Conservation (phyloP, 2,888 invertebrate species). For the Ophion ventricosus region DNA sequence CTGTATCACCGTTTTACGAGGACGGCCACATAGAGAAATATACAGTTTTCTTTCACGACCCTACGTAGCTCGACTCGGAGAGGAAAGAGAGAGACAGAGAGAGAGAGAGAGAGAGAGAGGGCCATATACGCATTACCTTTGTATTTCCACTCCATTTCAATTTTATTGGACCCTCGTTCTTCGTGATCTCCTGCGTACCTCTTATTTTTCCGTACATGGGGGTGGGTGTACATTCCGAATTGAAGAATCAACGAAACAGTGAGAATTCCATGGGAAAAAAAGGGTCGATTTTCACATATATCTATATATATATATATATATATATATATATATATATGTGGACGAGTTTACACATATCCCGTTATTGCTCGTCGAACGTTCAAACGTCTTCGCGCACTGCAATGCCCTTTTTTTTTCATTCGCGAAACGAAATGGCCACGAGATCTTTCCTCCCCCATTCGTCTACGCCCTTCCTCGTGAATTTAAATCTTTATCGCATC, state of each 20-base stretch:
- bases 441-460: constrained; percentile 13
- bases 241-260: constrained; percentile 58
- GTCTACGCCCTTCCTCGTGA: constrained; percentile 26
- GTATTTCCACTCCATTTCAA: constrained; percentile 64
- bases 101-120: constrained; percentile 10
- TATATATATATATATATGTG: too few relatives aligned
- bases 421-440: constrained; percentile 44
- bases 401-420: constrained; percentile 18
- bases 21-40: constrained; percentile 19
- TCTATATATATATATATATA: too few relatives aligned
- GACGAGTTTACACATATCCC: constrained; percentile 5
- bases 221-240: background rate
- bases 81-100: constrained; percentile 24
- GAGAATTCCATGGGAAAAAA: constrained; percentile 58
- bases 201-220: constrained; percentile 30
- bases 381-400: constrained; percentile 37
- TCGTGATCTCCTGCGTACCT: constrained; percentile 43
- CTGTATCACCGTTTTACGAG: constrained; percentile 53
- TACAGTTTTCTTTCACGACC: constrained; percentile 33
- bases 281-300: constrained; percentile 47
- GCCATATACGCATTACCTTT: constrained; percentile 47
- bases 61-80: constrained; percentile 7
- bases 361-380: constrained; percentile 60
- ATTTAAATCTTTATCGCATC: constrained; percentile 54
- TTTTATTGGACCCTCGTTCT: constrained; percentile 60